A percentile compares a stretch with the other conserved stretches of the same genome.
These are phyloP conservation scores for Mesitornis unicolor DNA, from an alignment of 2,113 vertebrate genomes.

Conservation along the genomic window DNA sequence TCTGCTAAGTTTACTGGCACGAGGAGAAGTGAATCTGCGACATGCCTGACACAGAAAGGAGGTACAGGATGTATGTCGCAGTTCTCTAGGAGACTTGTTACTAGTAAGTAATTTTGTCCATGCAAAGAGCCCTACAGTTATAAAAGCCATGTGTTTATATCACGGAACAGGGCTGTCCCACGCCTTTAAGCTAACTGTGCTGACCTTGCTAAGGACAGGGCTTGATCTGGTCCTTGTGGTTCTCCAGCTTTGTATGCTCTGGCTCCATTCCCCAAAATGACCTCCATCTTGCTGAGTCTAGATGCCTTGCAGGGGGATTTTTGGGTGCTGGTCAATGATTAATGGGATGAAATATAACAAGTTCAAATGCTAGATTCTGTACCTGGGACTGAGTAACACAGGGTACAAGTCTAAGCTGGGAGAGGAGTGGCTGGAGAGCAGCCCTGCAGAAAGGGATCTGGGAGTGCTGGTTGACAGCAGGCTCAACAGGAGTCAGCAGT, in stretches of 20 bases:
- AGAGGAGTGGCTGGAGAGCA: too few relatives aligned
- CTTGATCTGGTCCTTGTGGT: neutral
- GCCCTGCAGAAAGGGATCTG: too few relatives aligned
- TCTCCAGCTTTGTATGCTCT: neutral
- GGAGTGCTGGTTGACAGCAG: too few relatives aligned
- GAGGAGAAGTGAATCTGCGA: neutral
- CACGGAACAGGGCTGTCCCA: neutral
- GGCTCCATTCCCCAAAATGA: neutral
- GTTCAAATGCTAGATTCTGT: neutral
- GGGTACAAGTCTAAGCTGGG: too few relatives aligned
- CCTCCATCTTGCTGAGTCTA: neutral
- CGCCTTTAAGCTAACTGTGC: neutral
- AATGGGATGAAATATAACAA: neutral
- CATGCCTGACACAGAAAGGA: neutral
- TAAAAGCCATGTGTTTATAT: neutral
- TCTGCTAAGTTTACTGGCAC: neutral
- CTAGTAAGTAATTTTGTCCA: neutral
- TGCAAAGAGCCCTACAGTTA: neutral
- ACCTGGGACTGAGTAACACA: fast-evolving
- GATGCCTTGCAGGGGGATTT: neutral
- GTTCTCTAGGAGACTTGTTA: neutral
- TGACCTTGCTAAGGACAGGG: neutral
- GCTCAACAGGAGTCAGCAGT: too few relatives aligned
- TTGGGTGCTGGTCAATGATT: too few relatives aligned
- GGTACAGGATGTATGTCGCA: fast-evolving